Base-by-base conservation (phyloP, 2,113 vertebrate species). In the Pelecanus crispus region DNA sequence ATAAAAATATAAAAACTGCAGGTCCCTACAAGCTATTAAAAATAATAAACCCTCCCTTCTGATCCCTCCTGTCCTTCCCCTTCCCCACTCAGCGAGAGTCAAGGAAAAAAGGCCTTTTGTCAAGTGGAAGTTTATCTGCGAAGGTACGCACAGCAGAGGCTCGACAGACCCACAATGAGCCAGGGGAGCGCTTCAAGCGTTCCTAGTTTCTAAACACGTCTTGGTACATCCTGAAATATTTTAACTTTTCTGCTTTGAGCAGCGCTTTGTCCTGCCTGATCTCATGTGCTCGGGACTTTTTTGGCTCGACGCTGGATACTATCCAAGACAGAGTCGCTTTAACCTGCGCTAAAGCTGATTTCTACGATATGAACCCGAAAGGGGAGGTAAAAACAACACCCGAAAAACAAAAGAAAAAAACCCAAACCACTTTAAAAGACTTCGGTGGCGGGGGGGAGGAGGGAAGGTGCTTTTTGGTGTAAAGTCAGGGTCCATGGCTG, bases 251-350 rank as follows among this genome's bases (percentile, higher is more conserved):
- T 63, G 87, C 93, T 89, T 97, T 91, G 80, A 96, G 97, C 86
- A 62, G 88, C 17, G 93, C 89, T 95, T 96, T 96, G 88, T 88
- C 96, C 63, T 94, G 95, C 92, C 70, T 87, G 95, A 95, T 92
- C 86, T 91, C 94, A 58, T 63, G 96, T 86, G 87, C 86, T 97
- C 95, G 95, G 97, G 97, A 98, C 96, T 96, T 93, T 92, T 96
- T 96, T 97, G 98, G 97, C 98, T 97, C 95, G 62, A 95, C 44
- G 61, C 95, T 98, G 96, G 97, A 97, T 84, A 32, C 85, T 85
- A 38, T 97, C 96, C 96, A 97, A 98, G 87, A 91, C 89, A 95
- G 90, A 97, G 96, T 95, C 97, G 95, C 89, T 95, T 86, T 92
- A 97, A 96, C 96, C 95, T 86, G 92, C 95, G 47, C 92, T 95